Conservation (phyloP, 2,797 vertebrate genomes). For the Sarcophilus harrisii region DNA sequence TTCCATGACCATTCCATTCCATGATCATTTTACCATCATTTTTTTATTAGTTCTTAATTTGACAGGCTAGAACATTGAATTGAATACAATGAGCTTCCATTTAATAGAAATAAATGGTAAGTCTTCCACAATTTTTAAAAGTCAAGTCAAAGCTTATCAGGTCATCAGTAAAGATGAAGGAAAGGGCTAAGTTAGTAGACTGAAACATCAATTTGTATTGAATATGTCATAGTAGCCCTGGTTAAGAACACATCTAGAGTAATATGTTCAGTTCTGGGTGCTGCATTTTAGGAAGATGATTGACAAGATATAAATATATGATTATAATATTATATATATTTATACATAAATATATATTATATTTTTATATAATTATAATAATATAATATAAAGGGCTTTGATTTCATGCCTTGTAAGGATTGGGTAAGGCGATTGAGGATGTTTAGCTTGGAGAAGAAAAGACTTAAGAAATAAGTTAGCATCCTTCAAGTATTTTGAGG, state of each 20-base stretch:
- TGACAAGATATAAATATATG: too few relatives aligned
- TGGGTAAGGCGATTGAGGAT: background rate
- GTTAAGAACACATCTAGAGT: background rate
- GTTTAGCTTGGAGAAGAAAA: background rate
- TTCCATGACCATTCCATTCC: background rate
- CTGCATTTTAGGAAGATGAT: too few relatives aligned
- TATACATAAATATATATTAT: too few relatives aligned
- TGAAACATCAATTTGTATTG: background rate
- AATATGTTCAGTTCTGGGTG: background rate
- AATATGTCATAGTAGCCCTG: background rate
- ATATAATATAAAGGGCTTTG: background rate
- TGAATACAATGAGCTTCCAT: background rate
- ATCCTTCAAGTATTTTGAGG: background rate
- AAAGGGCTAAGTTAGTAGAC: background rate
- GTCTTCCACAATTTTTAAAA: background rate
- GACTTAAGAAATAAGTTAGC: background rate
- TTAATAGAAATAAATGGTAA: background rate
- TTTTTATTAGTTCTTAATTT: background rate
- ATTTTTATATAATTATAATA: too few relatives aligned
- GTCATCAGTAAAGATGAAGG: background rate
- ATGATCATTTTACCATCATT: background rate
- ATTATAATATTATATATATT: too few relatives aligned
- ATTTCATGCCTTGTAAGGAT: background rate
- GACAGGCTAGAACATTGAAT: background rate
- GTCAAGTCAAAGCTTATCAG: background rate